Conservation (phyloP, 1,140 invertebrate species). For the Colletes latitarsis region DNA sequence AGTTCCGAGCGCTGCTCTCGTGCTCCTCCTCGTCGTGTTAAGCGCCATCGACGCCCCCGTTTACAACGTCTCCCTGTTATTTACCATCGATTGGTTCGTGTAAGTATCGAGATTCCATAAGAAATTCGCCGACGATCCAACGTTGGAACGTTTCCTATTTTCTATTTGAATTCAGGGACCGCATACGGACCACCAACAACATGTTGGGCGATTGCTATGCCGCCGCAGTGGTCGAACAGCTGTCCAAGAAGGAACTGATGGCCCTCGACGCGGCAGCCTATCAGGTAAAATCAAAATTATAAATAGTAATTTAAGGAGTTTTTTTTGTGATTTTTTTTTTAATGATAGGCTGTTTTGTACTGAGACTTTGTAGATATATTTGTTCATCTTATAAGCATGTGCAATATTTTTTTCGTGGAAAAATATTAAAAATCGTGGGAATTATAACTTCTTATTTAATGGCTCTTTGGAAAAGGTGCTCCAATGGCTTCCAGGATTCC, state of each 20-base stretch:
- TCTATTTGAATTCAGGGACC: constrained; percentile 83
- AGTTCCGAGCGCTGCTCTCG: constrained; percentile 95
- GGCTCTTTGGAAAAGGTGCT: too few relatives aligned
- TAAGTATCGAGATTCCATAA: constrained; percentile 82
- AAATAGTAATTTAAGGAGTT: too few relatives aligned
- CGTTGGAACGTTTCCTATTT: too few relatives aligned
- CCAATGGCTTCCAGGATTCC: too few relatives aligned
- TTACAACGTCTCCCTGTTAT: constrained; percentile 91
- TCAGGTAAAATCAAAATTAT: constrained; percentile 75
- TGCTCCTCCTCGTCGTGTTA: constrained; percentile 91
- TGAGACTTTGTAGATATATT: too few relatives aligned
- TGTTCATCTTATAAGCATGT: too few relatives aligned
- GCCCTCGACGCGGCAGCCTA: constrained; percentile 86
- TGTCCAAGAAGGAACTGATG: constrained; percentile 91
- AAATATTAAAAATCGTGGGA: too few relatives aligned
- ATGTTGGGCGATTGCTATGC: constrained; percentile 94
- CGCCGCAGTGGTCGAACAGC: constrained; percentile 91
- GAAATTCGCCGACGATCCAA: neutral
- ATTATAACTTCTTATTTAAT: too few relatives aligned
- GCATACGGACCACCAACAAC: constrained; percentile 93
- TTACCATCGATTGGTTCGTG: constrained; percentile 96
- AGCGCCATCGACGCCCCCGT: constrained; percentile 92
- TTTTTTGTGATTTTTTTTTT: too few relatives aligned
- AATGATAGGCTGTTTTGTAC: too few relatives aligned
- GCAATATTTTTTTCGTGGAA: too few relatives aligned